These are phyloP conservation scores for Tethea ocularis DNA, from an alignment of 2,888 invertebrate species.

Conservation along the genomic window DNA sequence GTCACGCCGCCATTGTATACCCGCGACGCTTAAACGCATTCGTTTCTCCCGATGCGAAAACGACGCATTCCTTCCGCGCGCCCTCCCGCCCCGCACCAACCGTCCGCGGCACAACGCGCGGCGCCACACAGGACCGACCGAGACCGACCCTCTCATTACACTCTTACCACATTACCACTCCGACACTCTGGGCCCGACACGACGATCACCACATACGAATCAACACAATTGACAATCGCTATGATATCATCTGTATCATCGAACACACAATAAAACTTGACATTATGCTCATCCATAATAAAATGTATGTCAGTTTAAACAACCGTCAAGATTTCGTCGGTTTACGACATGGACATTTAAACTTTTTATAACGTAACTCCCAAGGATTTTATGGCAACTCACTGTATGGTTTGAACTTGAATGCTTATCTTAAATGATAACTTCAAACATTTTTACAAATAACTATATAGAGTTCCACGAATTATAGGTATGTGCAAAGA, in stretches of 20 bases:
- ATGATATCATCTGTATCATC: conserved; percentile 30
- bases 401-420: conserved; percentile 17
- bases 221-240: conserved; percentile 29
- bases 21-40: conserved; percentile 84
- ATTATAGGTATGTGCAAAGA: conserved; percentile 19
- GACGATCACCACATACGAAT: conserved; percentile 33
- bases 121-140: conserved; percentile 60
- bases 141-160: conserved; percentile 74
- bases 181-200: conserved; percentile 18
- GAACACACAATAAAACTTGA: conserved; percentile 24
- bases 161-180: conserved; percentile 61
- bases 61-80: conserved; percentile 84
- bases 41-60: conserved; percentile 84
- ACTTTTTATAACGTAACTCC: neutral
- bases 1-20: conserved; percentile 84
- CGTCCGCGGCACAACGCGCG: conserved; percentile 58
- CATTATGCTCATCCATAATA: conserved; percentile 23
- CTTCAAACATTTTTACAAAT: neutral
- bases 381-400: neutral
- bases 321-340: neutral
- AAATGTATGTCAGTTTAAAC: conserved; percentile 6
- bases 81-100: conserved; percentile 65
- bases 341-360: neutral
- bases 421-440: neutral
- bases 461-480: neutral